Evolutionary conservation across 2,797 vertebrate genomes (phyloP), one percentile per base, ranked within the genome.

Genomic region (Botia almorhae): DNA sequence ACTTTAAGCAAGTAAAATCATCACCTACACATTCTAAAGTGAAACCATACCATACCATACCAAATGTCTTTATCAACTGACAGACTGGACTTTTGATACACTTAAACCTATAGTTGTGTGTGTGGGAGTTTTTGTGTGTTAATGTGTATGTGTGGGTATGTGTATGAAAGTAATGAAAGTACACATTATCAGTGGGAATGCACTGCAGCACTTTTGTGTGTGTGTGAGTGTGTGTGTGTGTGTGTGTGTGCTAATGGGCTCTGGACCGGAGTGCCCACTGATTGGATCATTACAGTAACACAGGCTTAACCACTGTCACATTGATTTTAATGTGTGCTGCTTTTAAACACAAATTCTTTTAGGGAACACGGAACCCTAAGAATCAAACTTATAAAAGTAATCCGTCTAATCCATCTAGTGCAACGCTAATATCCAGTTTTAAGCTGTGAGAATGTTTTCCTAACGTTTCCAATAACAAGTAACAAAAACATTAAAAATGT

Each of bases 211-310:
- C 61, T 61, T 29, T n/a, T 51, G 39, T 43, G 39, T 43, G 39
- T 43, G 39, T 51, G 39, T 43, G 39, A 7, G 39, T 43, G 39
- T 36, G 33, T 36, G 33, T 36, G 33, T 2, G 33, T n/a, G 13
- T 58, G 70, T 46, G 60, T 17, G 16, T 69, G 36, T 46, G 29
- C 43, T 71, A 83, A 87, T 77, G 75, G 87, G 82, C 82, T 74
- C 85, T 80, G 69, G 83, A 83, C 83, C 88, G 84, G 78, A 81
- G 77, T 75, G 70, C 80, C 63, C 82, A 17, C 83, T 89, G 87
- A 91, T 90, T 90, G 82, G 88, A 81, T 67, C 0, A 69, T 58
- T 78, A 75, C 70, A 72, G 75, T 76, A 53, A 3, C 12, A 60
- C 14, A 58, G 33, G 29, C 60, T 13, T 76, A 82, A 74, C 84